Percentiles rank a stretch among this genome's conserved stretches.
These are phyloP conservation scores for Atrichornis clamosus DNA, from an alignment of 2,113 vertebrate species.

Conservation along the genomic window DNA sequence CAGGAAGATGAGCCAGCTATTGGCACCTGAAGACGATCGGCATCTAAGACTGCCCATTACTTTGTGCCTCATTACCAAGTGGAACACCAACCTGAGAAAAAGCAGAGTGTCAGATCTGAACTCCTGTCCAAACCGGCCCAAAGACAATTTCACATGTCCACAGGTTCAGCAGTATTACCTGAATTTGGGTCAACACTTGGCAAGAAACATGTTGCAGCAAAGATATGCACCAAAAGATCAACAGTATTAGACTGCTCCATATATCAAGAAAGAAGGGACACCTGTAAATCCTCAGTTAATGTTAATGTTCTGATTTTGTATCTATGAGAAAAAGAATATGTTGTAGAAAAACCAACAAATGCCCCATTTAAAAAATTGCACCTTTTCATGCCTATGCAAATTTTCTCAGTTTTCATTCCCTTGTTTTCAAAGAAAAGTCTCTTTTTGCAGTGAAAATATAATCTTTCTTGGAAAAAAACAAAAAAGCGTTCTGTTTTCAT, in stretches of 20 bases:
- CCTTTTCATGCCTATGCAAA: neutral
- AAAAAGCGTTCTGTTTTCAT: conserved; percentile 40
- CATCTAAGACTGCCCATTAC: neutral
- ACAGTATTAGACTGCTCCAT: neutral
- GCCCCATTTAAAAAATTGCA: neutral
- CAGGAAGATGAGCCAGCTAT: neutral
- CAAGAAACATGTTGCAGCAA: neutral
- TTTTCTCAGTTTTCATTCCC: conserved; percentile 3
- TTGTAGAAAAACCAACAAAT: neutral
- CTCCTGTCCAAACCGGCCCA: neutral
- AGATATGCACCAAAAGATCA: neutral
- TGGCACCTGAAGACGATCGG: neutral
- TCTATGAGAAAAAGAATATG: neutral
- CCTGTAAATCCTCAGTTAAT: neutral
- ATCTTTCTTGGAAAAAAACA: neutral
- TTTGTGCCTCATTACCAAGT: neutral
- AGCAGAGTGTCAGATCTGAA: neutral
- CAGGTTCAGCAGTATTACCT: neutral
- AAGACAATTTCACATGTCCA: neutral
- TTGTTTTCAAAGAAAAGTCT: conserved; percentile 35
- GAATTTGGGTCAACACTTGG: neutral
- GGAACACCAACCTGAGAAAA: neutral
- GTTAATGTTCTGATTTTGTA: neutral
- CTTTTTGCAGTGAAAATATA: conserved; percentile 30
- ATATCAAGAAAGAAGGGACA: neutral